Percentiles rank a stretch among this genome's conserved stretches.
These are phyloP conservation scores for Drosophila pallidifrons DNA, from an alignment of 1,140 invertebrate species.

Conservation along the genomic window DNA sequence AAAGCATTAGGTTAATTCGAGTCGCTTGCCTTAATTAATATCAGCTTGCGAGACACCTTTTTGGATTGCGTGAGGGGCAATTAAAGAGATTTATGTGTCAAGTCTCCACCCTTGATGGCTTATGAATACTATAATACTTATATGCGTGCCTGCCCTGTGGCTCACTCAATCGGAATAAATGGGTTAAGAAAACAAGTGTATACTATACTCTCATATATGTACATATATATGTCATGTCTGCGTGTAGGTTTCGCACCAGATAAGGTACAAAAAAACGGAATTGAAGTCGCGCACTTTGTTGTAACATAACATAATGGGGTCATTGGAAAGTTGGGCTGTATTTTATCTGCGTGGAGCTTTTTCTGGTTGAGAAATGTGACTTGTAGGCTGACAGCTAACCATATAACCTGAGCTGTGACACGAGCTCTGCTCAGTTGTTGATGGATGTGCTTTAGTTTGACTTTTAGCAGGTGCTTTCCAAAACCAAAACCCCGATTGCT, in stretches of 20 bases:
- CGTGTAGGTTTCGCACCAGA: conserved; percentile 43
- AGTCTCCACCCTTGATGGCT: conserved; percentile 27
- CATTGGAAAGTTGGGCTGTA: conserved; percentile 53
- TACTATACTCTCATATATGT: background rate
- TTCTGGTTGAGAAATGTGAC: conserved; percentile 38
- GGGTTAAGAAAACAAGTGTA: conserved; percentile 49
- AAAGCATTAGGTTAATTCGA: conserved; percentile 41
- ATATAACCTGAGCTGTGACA: conserved; percentile 30
- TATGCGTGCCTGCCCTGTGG: conserved; percentile 24
- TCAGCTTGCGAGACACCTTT: conserved; percentile 32
- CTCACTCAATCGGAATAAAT: conserved; percentile 35
- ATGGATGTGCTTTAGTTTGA: conserved; percentile 28
- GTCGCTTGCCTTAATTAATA: conserved; percentile 48
- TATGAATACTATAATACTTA: background rate
- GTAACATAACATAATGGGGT: conserved; percentile 26
- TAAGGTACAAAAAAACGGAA: conserved; percentile 31
- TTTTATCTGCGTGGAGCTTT: conserved; percentile 31
- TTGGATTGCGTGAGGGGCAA: conserved; percentile 48
- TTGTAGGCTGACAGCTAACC: conserved; percentile 34
- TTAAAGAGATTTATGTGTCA: conserved; percentile 58
- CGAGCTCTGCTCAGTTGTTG: conserved; percentile 8
- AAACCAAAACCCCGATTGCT: background rate
- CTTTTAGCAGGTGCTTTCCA: conserved; percentile 30
- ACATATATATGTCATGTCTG: background rate
- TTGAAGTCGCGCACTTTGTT: conserved; percentile 27